Evolutionary conservation across 2,888 invertebrate genomes (phyloP), one percentile per base, ranked within the genome.

Genomic region (Dicyrtomina minuta): DNA sequence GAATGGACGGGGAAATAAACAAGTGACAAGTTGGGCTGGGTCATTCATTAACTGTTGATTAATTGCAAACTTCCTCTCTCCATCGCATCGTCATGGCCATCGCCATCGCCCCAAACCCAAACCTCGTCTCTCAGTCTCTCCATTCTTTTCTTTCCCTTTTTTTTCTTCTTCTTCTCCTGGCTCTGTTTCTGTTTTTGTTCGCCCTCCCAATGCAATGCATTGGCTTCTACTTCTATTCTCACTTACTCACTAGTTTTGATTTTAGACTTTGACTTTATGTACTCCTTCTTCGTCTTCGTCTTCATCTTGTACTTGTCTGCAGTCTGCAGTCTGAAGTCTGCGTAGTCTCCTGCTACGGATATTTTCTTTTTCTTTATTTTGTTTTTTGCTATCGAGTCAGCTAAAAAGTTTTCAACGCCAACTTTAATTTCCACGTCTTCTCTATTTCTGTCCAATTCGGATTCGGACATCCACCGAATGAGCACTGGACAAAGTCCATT

Each of bases 11-110:
- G 5, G 70, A 60, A 70, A 66, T 65, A 68, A 69, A 69, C 59
- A 71, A 71, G 69, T 71, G 68, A 68, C 68, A 68, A 71, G 67
- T 69, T 69, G 69, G 72, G 72, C 58, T 70, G 70, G 72, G 72
- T 66, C 67, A 70, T 72, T 69, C 72, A 72, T 72, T 72, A 72
- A 58, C 49, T 64, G 53, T 68, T 72, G 72, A 72, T 72, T 72
- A 72, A 72, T 72, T 72, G 68, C 69, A 58, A 66, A 39, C 55
- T 70, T 62, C 66, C 66, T 66, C 39, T 49, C 39, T 17, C 17
- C 20, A 33, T n/a, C n/a, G 33, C 33, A 8, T 33, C 33, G 3
- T 33, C 33, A n/a, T n/a, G n/a, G n/a, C 33, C 33, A 5, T 33
- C 33, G n/a, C n/a, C n/a, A n/a, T n/a, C n/a, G n/a, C n/a, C n/a